These are phyloP conservation scores for Silurus meridionalis DNA, from an alignment of 2,113 vertebrate genomes.

Conservation along the genomic window DNA sequence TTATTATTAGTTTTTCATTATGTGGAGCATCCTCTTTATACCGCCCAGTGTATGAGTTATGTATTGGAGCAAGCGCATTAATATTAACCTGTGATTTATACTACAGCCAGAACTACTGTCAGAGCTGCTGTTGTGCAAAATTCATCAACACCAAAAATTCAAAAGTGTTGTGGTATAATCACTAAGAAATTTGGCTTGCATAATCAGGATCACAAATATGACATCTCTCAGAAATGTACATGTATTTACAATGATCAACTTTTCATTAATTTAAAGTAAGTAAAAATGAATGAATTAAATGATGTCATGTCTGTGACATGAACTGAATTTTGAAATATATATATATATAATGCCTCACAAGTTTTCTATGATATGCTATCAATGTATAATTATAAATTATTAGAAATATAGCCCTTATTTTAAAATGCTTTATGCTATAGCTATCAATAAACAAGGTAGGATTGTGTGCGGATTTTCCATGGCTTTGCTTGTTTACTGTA, in stretches of 20 bases:
- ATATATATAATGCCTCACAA: background rate
- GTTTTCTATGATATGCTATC: background rate
- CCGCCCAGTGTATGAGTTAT: background rate
- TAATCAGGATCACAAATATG: background rate
- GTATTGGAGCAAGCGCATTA: background rate
- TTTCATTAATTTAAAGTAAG: background rate
- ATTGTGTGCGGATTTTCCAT: background rate
- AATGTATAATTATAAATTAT: background rate
- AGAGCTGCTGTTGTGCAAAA: background rate
- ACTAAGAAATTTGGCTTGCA: background rate
- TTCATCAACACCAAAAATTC: background rate
- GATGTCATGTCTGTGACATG: background rate
- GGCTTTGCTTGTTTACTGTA: background rate
- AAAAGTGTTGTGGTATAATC: background rate
- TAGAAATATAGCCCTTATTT: background rate
- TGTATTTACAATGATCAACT: background rate
- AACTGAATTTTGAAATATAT: background rate
- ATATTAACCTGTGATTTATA: background rate
- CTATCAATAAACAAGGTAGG: background rate
- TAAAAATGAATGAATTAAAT: background rate
- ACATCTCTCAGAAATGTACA: background rate
- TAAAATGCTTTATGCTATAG: background rate
- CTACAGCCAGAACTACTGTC: background rate
- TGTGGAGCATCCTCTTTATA: background rate
- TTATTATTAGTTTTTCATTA: background rate